These are phyloP conservation scores for Zonitis immaculata DNA, from an alignment of 2,888 invertebrate genomes.

Conservation along the genomic window DNA sequence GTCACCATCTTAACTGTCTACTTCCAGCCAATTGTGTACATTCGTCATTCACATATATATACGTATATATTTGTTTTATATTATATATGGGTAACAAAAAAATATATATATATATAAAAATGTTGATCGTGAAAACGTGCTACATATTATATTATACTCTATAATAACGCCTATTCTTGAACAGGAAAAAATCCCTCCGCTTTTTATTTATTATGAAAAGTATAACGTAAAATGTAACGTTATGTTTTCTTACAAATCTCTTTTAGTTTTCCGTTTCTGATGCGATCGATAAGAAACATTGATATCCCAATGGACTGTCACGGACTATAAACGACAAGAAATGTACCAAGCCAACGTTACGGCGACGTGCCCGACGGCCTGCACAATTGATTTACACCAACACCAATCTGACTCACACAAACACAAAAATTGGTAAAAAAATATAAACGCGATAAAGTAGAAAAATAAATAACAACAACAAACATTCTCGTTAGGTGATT, in stretches of 20 bases:
- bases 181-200: background rate
- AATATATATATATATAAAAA: slow-evolving; percentile 27
- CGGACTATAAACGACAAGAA: slow-evolving; percentile 1
- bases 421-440: too few species aligned
- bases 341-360: background rate
- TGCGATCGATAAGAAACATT: slow-evolving; percentile 6
- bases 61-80: too few species aligned
- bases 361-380: background rate
- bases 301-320: slow-evolving; percentile 5
- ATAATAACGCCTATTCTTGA: slow-evolving; percentile 24
- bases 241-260: slow-evolving; percentile 13
- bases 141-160: slow-evolving; percentile 8
- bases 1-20: slow-evolving; percentile 35
- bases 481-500: background rate
- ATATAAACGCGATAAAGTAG: background rate
- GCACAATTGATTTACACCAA: background rate
- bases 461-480: background rate
- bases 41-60: slow-evolving; percentile 41
- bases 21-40: slow-evolving; percentile 38
- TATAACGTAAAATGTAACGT: slow-evolving; percentile 7
- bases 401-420: too few species aligned
- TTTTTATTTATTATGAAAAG: too few species aligned
- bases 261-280: background rate
- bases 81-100: slow-evolving; percentile 32
- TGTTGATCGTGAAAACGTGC: slow-evolving; percentile 33